Percentiles rank a stretch among this genome's conserved stretches.
These are phyloP conservation scores for Cynaeus angustus DNA, from an alignment of 2,888 invertebrate species.

Conservation along the genomic window DNA sequence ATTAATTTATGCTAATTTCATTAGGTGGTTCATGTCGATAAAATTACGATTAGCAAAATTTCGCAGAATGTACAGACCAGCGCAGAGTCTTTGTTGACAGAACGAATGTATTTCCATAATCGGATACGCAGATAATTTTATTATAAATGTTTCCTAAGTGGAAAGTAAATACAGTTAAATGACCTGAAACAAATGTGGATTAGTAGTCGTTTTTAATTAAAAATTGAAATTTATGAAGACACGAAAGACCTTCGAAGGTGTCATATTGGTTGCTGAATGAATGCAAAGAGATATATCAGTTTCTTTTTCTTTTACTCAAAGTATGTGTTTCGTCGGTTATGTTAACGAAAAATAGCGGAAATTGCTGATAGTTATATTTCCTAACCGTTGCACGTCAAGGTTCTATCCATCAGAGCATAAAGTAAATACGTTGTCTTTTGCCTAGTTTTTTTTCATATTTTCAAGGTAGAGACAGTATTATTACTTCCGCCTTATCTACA, in stretches of 20 bases:
- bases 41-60: conserved; percentile 19
- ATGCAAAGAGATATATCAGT: too few relatives aligned
- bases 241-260: too few relatives aligned
- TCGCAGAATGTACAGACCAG: not conserved
- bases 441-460: conserved; percentile 2
- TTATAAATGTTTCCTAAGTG: not conserved
- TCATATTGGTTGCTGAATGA: too few relatives aligned
- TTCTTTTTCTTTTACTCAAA: too few relatives aligned
- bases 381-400: conserved; percentile 17
- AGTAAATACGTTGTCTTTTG: conserved; percentile 5
- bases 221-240: too few relatives aligned
- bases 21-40: conserved; percentile 14
- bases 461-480: conserved; percentile 15
- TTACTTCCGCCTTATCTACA: conserved; percentile 4
- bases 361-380: conserved; percentile 7
- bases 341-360: not conserved
- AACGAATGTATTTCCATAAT: conserved; percentile 6
- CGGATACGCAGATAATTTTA: conserved; percentile 1
- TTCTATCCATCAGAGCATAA: conserved; percentile 25
- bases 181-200: conserved; percentile 9
- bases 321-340: too few relatives aligned
- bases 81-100: conserved; percentile 14
- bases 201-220: too few relatives aligned
- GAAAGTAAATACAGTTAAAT: conserved; percentile 6
- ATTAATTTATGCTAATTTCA: conserved; percentile 29